Evolutionary conservation across 2,797 vertebrate genomes (phyloP).

Genomic region (Gymnocypris eckloni): DNA sequence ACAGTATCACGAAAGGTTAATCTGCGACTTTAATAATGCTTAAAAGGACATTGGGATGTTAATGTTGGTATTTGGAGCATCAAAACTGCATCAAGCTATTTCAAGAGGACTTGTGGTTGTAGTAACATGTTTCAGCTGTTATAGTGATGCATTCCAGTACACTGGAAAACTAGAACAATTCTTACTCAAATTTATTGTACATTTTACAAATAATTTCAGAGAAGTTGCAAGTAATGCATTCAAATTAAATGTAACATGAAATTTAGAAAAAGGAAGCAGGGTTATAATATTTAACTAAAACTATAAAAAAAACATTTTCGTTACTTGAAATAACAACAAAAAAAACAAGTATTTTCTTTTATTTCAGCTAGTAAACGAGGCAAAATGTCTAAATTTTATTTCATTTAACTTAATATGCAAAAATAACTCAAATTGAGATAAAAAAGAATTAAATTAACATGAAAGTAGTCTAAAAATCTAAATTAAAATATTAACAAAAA

Average conservation of each 20-base stretch:
- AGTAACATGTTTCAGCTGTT: not conserved
- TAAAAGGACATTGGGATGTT: not conserved
- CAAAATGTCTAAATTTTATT: too few relatives aligned
- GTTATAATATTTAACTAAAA: not conserved
- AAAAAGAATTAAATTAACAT: not conserved
- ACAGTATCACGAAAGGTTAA: not conserved
- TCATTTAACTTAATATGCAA: not conserved
- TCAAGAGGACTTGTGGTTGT: not conserved
- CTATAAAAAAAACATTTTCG: not conserved
- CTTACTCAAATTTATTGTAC: not conserved
- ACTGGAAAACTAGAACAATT: not conserved
- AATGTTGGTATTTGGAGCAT: not conserved
- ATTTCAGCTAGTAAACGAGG: not conserved
- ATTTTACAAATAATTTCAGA: not conserved
- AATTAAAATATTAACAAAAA: too few relatives aligned
- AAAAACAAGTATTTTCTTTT: not conserved
- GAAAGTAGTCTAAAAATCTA: too few relatives aligned
- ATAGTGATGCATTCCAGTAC: constrained; percentile 3
- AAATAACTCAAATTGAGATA: too few relatives aligned
- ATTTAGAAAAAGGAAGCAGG: not conserved
- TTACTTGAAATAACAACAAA: not conserved
- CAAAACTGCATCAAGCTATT: not conserved
- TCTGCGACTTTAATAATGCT: not conserved
- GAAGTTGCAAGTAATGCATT: not conserved
- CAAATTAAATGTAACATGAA: not conserved